Evolutionary conservation across 64 coral and sea anemone genomes (phyloP).

Genomic region (Hydrozoanthus tunicans): DNA sequence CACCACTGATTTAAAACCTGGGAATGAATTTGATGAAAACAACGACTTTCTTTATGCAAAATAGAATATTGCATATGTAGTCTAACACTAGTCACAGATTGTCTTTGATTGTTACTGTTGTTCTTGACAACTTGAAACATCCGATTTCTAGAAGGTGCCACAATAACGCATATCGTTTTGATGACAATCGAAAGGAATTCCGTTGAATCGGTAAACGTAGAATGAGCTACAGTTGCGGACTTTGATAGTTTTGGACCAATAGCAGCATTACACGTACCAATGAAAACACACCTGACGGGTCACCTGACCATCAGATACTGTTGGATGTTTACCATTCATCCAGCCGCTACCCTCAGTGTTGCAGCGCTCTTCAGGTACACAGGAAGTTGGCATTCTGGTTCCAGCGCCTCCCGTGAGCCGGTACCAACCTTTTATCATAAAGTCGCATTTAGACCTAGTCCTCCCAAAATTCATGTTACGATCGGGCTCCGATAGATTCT

Average conservation of each 20-base stretch:
- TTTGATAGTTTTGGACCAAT: background rate
- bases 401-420: background rate
- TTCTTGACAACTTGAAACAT: background rate
- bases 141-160: background rate
- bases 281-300: background rate
- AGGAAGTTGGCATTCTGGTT: background rate
- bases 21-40: no score
- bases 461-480: background rate
- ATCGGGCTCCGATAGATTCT: background rate
- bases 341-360: background rate
- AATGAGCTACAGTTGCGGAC: conserved; percentile 12
- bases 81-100: no score
- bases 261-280: background rate
- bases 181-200: background rate
- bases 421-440: background rate
- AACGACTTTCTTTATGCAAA: no score
- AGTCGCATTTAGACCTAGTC: background rate
- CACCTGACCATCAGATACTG: background rate
- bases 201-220: background rate
- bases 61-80: no score
- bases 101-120: background rate
- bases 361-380: background rate
- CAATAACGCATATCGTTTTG: background rate
- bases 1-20: no score
- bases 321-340: background rate